Evolutionary conservation across 2,113 vertebrate genomes (phyloP).

Genomic region (Hylia prasina): DNA sequence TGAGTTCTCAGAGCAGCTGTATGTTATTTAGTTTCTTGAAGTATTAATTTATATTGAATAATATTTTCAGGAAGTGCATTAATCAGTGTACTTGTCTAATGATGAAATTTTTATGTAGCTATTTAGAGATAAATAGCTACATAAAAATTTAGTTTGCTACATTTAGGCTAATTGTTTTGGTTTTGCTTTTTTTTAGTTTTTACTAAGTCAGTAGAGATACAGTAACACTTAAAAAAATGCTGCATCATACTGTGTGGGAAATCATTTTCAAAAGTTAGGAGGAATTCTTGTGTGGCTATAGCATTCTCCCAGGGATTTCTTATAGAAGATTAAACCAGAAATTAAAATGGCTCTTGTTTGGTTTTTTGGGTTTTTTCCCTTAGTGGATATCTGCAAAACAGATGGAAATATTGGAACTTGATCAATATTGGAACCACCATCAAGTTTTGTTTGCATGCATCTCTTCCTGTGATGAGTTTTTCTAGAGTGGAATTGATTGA

Average conservation of each 20-base stretch:
- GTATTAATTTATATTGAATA: not conserved
- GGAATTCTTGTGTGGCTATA: not conserved
- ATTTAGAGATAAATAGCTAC: not conserved
- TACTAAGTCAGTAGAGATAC: not conserved
- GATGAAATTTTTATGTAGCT: not conserved
- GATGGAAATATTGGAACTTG: not conserved
- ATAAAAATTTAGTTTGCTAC: not conserved
- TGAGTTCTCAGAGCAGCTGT: not conserved
- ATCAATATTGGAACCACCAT: not conserved
- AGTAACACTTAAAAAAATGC: not conserved
- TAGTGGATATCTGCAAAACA: not conserved
- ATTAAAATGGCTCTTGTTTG: not conserved
- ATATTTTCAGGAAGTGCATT: not conserved
- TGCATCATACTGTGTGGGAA: not conserved
- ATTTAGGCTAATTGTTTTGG: not conserved
- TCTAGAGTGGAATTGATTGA: not conserved
- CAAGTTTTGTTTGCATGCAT: not conserved
- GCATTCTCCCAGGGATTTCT: not conserved
- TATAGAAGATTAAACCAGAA: not conserved
- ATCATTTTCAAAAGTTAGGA: not conserved
- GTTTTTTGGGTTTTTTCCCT: too few relatives aligned
- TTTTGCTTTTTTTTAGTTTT: not conserved
- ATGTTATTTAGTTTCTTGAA: not conserved
- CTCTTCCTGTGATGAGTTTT: not conserved
- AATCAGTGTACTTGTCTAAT: not conserved